Conservation (phyloP, 2,113 vertebrate genomes). For the Athene cunicularia region DNA sequence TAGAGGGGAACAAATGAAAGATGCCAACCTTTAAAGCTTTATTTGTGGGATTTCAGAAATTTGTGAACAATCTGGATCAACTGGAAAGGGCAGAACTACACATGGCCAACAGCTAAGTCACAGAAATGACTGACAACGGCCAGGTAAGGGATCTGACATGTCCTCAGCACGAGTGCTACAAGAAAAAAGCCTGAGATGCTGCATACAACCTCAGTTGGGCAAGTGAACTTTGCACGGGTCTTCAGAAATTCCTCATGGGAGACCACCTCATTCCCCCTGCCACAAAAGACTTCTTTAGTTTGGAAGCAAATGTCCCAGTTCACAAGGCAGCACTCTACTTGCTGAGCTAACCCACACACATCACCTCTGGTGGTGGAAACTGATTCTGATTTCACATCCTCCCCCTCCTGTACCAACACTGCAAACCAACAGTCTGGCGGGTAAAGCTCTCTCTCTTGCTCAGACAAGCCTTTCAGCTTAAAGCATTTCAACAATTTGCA, state of each 20-base stretch:
- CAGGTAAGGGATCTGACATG: not conserved
- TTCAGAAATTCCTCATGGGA: not conserved
- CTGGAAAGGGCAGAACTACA: not conserved
- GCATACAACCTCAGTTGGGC: accelerated
- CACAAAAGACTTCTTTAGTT: not conserved
- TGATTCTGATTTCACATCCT: not conserved
- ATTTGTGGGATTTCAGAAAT: not conserved
- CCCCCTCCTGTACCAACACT: not conserved
- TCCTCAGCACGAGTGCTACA: accelerated
- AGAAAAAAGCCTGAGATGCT: not conserved
- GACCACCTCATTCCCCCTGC: not conserved
- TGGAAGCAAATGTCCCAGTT: not conserved
- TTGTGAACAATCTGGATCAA: not conserved
- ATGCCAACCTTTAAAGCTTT: not conserved
- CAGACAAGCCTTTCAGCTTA: not conserved
- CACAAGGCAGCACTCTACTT: not conserved
- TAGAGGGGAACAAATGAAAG: not conserved
- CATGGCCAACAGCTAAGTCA: not conserved
- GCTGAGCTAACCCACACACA: not conserved
- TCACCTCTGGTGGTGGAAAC: accelerated
- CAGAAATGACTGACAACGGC: not conserved
- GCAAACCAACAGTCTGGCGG: not conserved
- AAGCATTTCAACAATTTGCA: accelerated
- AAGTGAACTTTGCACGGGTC: not conserved
- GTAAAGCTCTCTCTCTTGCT: not conserved